A percentile compares a stretch with the other conserved stretches of the same genome.
Conservation (phyloP, 2,888 invertebrate genomes). For the Dusona sp. region DNA sequence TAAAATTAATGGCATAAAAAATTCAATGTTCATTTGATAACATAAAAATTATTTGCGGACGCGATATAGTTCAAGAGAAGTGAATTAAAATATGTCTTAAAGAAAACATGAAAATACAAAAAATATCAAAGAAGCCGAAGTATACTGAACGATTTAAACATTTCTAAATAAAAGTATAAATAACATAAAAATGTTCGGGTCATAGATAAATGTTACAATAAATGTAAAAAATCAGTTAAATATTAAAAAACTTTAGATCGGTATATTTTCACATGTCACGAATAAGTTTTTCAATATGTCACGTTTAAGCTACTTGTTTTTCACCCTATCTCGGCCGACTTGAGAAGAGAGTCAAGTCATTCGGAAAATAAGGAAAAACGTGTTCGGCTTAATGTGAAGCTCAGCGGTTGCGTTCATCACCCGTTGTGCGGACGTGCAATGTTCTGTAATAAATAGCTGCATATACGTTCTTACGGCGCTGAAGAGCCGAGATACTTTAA, state of each 20-base stretch:
- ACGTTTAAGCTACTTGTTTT: background rate
- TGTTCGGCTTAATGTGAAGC: constrained; percentile 51
- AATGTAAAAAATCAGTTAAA: background rate
- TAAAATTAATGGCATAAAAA: background rate
- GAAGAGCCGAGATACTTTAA: constrained; percentile 2
- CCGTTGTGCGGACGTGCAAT: constrained; percentile 37
- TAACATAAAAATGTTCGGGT: background rate
- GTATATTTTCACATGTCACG: background rate
- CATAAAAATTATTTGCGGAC: too few relatives aligned
- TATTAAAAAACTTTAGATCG: background rate
- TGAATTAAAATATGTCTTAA: background rate
- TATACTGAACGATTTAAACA: background rate
- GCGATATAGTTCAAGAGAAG: too few relatives aligned
- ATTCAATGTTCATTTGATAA: background rate
- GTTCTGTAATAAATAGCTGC: constrained; percentile 50
- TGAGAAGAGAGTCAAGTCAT: constrained; percentile 34
- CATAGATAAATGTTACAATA: background rate
- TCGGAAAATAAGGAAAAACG: constrained; percentile 47
- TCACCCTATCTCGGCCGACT: background rate
- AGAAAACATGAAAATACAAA: background rate
- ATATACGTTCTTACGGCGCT: constrained; percentile 25
- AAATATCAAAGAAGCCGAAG: background rate
- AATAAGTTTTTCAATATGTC: background rate
- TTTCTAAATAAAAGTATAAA: background rate
- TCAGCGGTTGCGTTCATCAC: background rate